phyloP scores from a whole-genome alignment of 2,797 vertebrate species.

The Anolis apletophallus region DNA sequence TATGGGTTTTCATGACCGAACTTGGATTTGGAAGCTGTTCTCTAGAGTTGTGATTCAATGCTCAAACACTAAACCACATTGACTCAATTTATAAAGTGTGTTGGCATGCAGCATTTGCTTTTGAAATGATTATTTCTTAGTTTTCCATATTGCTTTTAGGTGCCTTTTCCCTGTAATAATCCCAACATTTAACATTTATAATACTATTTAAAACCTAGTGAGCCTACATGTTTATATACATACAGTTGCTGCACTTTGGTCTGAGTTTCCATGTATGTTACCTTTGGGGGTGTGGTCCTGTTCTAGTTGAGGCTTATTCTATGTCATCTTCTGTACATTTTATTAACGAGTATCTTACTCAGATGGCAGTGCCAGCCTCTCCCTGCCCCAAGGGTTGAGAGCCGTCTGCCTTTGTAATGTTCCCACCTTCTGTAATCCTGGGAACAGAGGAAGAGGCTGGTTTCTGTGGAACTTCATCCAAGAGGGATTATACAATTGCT shows the following conservation, averaged over 20 bases:
- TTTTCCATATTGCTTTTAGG: conserved; percentile 11
- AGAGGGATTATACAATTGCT: conserved; percentile 55
- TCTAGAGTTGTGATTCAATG: too few species aligned
- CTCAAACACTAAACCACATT: too few species aligned
- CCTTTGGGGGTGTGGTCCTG: conserved; percentile 47
- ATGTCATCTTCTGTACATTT: conserved; percentile 64
- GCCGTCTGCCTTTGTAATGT: conserved; percentile 65
- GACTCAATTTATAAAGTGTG: too few species aligned
- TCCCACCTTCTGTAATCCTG: conserved; percentile 69
- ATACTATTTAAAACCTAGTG: neutral
- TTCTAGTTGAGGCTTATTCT: conserved; percentile 51
- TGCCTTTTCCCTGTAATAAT: neutral
- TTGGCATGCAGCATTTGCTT: neutral
- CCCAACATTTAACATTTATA: neutral
- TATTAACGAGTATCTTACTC: conserved; percentile 63
- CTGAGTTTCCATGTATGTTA: conserved; percentile 38
- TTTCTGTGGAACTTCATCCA: conserved; percentile 57
- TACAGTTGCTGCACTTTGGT: neutral
- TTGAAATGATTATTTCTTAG: neutral
- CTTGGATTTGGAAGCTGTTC: too few species aligned
- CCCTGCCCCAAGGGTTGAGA: conserved; percentile 69
- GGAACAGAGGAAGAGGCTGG: conserved; percentile 58
- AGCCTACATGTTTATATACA: neutral
- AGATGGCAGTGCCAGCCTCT: conserved; percentile 59
- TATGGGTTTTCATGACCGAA: too few species aligned